These are phyloP conservation scores for Peucedramus taeniatus DNA, from an alignment of 2,113 vertebrate species.

Conservation along the genomic window DNA sequence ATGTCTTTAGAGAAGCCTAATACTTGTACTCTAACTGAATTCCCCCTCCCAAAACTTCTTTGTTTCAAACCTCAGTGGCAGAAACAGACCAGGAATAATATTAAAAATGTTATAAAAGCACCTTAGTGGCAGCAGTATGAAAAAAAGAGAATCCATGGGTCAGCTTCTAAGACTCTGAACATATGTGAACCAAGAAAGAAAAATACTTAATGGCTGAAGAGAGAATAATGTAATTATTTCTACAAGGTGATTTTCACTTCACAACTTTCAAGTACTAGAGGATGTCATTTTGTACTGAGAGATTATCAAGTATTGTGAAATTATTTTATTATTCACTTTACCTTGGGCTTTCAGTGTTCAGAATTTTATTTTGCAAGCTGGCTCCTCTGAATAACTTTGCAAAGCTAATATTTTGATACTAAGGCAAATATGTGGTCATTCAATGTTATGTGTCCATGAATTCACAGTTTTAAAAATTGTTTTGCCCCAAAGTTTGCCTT, in stretches of 20 bases:
- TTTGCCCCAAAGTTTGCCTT: neutral
- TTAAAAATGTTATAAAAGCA: conserved; percentile 7
- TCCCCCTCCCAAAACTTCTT: neutral
- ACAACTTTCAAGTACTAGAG: conserved; percentile 47
- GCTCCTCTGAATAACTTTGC: neutral
- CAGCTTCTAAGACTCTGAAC: conserved; percentile 33
- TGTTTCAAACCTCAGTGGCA: conserved; percentile 36
- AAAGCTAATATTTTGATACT: conserved; percentile 38
- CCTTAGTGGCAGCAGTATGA: conserved; percentile 1
- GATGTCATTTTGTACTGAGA: conserved; percentile 51
- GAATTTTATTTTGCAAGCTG: conserved; percentile 18
- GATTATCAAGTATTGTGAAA: conserved; percentile 31
- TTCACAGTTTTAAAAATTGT: neutral
- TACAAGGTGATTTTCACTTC: conserved; percentile 55
- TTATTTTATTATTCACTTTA: conserved; percentile 55
- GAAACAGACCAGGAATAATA: conserved; percentile 40
- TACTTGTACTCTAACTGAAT: conserved; percentile 15
- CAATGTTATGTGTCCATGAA: neutral
- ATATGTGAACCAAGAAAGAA: conserved; percentile 54
- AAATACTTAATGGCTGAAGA: conserved; percentile 44
- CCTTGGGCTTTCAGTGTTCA: neutral
- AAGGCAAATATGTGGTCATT: conserved; percentile 28
- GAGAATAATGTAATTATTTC: conserved; percentile 64
- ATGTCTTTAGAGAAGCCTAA: conserved; percentile 10
- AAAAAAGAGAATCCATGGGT: conserved; percentile 23